Evolutionary conservation across 2,888 invertebrate genomes (phyloP).

Genomic region (Phyllotreta cruciferae): DNA sequence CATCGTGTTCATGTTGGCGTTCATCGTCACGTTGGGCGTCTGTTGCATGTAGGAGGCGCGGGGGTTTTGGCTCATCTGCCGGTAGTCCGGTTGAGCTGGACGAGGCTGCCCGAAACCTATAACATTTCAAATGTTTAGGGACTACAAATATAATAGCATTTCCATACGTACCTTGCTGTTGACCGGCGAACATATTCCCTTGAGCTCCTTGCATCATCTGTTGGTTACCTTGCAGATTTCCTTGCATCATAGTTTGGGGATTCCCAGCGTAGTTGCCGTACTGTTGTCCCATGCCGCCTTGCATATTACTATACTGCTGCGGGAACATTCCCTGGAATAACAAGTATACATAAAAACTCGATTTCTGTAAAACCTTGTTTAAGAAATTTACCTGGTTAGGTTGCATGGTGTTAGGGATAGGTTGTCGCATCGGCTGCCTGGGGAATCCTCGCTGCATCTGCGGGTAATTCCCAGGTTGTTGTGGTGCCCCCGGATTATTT

Average conservation of each 20-base stretch:
- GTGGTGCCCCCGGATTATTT: constrained; percentile 50
- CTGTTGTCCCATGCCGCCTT: constrained; percentile 69
- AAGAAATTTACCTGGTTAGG: constrained; percentile 57
- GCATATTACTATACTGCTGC: constrained; percentile 70
- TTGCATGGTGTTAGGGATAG: constrained; percentile 57
- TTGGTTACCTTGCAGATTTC: constrained; percentile 53
- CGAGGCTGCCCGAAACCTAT: constrained; percentile 65
- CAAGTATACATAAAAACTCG: constrained; percentile 4
- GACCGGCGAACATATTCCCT: constrained; percentile 57
- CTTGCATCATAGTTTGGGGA: constrained; percentile 56
- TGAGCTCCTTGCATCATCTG: constrained; percentile 50
- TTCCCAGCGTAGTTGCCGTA: constrained; percentile 57
- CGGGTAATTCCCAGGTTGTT: constrained; percentile 58
- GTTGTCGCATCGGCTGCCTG: constrained; percentile 61
- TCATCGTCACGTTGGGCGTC: constrained; percentile 88
- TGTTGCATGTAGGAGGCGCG: constrained; percentile 73
- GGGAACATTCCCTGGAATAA: constrained; percentile 63
- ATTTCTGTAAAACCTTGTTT: no score
- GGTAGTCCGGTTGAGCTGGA: constrained; percentile 58
- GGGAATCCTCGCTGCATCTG: constrained; percentile 62
- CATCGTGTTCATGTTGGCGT: constrained; percentile 79
- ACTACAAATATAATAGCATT: no score
- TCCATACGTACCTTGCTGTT: constrained; percentile 57
- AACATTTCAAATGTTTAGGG: no score
- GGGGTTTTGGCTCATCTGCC: constrained; percentile 56